Evolutionary conservation across 1,140 invertebrate genomes (phyloP), one percentile per base, ranked within the genome.

Genomic region (Hyles vespertilio): DNA sequence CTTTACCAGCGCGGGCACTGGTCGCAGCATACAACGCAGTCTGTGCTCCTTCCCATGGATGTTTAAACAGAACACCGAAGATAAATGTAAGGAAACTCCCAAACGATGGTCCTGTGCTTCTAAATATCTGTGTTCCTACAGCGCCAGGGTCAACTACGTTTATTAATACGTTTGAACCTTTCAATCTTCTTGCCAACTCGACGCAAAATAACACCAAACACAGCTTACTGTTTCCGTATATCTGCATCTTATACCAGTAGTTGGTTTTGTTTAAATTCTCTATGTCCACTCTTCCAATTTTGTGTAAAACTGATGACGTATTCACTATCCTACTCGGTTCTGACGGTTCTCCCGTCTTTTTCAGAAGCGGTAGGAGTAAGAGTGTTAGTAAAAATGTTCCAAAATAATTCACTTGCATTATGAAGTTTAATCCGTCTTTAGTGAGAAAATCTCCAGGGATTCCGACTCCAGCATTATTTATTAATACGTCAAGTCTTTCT

Each of bases 341-440:
- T 0, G 91, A 65, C 36, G 63, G 6, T 3, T 45, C 66, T 6
- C 70, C 74, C 51, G 64, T 64, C 51, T 89, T 78, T 75, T 91
- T 93, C 7, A 96, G 65, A 53, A 77, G 61, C 85, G 90, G 90
- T 47, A 91, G 58, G 3, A 92, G 69, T 4, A 92, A 70, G 56
- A 91, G 79, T 0, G 94, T 95, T 7, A 96, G 78, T 1, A 95
- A 82, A 78, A 95, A 95, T 65, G 94, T 94, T 0, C 93, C 93
- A 40, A 93, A 83, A 69, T 93, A 91, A 74, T 94, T 94, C 0
- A 91, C 89, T 58, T 91, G 92, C 56, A 94, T 89, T 58, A 92
- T 91, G 22, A 82, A 85, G 70, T 94, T 94, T 67, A 93, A 91
- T 0, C 93, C 93, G 66, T 95, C 93, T 43, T 85, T 79, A 0